A percentile compares a stretch with the other conserved stretches of the same genome.
phyloP scores from a whole-genome alignment of 53 echinoderm and acorn worm species.

The Holothuria leucospilota region DNA sequence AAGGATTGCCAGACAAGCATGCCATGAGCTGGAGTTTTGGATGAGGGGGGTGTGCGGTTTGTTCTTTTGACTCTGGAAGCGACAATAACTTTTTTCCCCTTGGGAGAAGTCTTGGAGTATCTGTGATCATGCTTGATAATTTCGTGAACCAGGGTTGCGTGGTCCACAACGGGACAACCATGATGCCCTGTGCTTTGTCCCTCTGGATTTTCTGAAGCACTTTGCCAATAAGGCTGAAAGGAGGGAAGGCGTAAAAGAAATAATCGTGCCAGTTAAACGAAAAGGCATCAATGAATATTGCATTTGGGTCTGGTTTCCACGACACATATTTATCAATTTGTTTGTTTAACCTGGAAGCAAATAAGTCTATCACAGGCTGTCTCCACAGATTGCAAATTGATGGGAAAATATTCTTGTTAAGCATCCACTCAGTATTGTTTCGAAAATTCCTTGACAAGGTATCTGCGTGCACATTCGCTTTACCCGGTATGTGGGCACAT shows the following conservation, averaged over 20 bases:
- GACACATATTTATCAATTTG: constrained; percentile 28
- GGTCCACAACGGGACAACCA: not conserved
- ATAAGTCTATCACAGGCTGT: no score
- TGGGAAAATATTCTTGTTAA: not conserved
- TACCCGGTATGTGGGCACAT: constrained; percentile 28
- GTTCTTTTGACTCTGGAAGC: not conserved
- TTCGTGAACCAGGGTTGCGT: no score
- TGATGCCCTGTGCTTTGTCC: constrained; percentile 3
- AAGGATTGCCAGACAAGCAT: constrained; percentile 15
- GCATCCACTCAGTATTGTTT: constrained; percentile 30
- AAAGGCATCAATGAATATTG: constrained; percentile 1
- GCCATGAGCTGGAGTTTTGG: constrained; percentile 18
- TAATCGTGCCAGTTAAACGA: not conserved
- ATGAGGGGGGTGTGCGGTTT: not conserved
- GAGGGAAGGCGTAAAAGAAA: not conserved
- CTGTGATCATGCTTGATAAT: not conserved
- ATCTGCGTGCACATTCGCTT: constrained; percentile 23
- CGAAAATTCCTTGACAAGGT: not conserved
- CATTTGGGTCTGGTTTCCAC: constrained; percentile 69
- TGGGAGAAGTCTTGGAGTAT: constrained; percentile 1
- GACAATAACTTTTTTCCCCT: not conserved
- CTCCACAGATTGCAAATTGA: no score
- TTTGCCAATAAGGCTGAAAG: constrained; percentile 28
- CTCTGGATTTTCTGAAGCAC: not conserved
- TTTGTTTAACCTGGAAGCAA: no score